Base-by-base conservation (phyloP, 2,888 invertebrate genomes). In the Odontomyia ornata region DNA sequence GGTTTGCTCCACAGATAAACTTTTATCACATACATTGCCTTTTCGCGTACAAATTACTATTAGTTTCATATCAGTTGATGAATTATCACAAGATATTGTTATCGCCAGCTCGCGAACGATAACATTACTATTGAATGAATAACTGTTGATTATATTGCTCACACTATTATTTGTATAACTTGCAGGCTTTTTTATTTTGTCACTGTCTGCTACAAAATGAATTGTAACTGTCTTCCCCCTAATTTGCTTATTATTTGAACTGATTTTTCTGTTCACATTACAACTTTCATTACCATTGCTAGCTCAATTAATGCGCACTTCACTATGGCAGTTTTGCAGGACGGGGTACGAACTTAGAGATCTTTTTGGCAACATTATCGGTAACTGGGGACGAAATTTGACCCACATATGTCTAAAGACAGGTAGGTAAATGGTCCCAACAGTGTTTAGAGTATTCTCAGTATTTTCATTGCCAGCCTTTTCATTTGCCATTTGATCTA, bases 341-440 rank as follows among this genome's bases (percentile, higher is more conserved):
- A 72, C 72, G 72, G 72, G 72, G 56, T 57, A 72, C 25, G 72
- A 72, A 72, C 57, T 72, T 18, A 62, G 62, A 21, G 78, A 78
- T 57, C 83, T 81, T 80, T 91, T 91, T 27, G 91, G 90, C 46
- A 90, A 91, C 43, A 87, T 47, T 18, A 81, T 79, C 0, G 94
- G 93, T 80, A 96, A 86, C 84, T 95, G 95, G 0, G 95, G 95
- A 25, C 95, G 89, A 84, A 96, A 96, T 84, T 96, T 95, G 0
- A 95, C 94, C 83, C 95, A 89, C 79, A 96, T 87, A 86, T 95
- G 95, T 85, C 95, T 90, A 79, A 96, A 85, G 15, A 96, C 95
- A 1, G 95, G 95, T 79, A 95, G 87, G 80, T 86, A 86, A 15
- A 52, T 43, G 3, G 25, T 23, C 46, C 36, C 57, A 13, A 27